Conservation (phyloP, 2,797 vertebrate species). For the Bradypodion pumilum region DNA sequence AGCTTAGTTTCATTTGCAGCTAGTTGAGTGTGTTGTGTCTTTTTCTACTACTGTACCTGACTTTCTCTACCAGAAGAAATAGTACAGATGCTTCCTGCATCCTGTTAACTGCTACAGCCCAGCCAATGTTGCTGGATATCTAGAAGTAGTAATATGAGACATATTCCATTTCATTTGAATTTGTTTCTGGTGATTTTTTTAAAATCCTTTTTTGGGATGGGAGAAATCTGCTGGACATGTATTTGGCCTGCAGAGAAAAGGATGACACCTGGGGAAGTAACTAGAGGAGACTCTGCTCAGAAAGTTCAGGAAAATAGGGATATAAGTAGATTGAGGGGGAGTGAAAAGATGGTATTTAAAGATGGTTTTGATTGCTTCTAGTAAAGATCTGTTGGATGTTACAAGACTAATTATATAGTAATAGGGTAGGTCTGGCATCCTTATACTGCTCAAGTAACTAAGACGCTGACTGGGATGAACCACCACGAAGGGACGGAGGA, state of each 20-base stretch:
- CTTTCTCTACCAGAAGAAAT: no score
- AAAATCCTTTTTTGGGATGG: no score
- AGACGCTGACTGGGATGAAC: no score
- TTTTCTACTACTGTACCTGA: no score
- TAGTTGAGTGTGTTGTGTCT: no score
- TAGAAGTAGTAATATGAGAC: neutral
- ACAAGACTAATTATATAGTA: neutral
- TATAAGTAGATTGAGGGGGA: neutral
- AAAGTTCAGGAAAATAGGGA: neutral
- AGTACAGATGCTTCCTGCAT: no score
- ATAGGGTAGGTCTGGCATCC: neutral
- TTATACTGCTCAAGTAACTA: no score
- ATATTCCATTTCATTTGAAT: no score
- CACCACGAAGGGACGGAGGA: neutral
- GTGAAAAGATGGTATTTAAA: neutral
- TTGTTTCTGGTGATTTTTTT: no score
- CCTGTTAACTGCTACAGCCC: no score
- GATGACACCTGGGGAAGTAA: neutral
- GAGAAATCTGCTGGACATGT: neutral
- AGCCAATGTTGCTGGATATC: no score
- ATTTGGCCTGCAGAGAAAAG: neutral
- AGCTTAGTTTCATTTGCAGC: no score
- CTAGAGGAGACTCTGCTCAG: neutral
- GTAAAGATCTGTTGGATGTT: neutral
- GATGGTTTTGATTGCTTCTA: neutral